Evolutionary conservation across 2,797 vertebrate species (phyloP), one percentile per base, ranked within the genome.

Genomic region (Lepilemur septentrionalis): DNA sequence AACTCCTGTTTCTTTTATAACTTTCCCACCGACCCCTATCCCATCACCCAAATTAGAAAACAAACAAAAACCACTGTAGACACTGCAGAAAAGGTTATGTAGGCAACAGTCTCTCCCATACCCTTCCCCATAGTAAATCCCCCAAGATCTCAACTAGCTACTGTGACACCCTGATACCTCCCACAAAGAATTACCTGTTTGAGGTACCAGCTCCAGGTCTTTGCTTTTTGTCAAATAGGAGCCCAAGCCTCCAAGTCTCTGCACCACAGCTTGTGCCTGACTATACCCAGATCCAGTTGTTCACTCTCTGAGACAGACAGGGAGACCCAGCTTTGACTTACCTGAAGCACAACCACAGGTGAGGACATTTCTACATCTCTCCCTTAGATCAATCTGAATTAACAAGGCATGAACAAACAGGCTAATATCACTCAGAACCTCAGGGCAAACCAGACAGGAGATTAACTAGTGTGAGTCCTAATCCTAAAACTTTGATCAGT

Each of bases 1-100:
- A 75, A 81, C 22, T 73, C 30, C 52, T 82, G 4, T 81, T 84
- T 91, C 59, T 84, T 94, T 82, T 69, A n/a, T 72, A 94, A 84
- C 7, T 91, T 72, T 95, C 72, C 80, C 52, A 87, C 5, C 18
- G 76, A 46, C 18, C 1, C 17, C 25, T 2, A 9, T 25, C 20
- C 12, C 7, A 69, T 13, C 8, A 7, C n/a, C 43, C 69, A 38
- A n/a, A 46, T 92, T 61, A 75, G 72, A 93, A 75, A 89, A 80
- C 17, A 93, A 86, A 52, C 61, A 70, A 67, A 73, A 89, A 3
- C 59, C 12, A 35, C 22, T 25, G 2, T n/a, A 52, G 25, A 55
- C 61, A 52, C 6, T 76, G 5, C 48, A 41, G 79, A 89, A 5
- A 67, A 6, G 22, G 9, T 1, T 35, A 93, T 69, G 76, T 50